These are phyloP conservation scores for Norana najaformis DNA, from an alignment of 2,888 invertebrate genomes.

Conservation along the genomic window DNA sequence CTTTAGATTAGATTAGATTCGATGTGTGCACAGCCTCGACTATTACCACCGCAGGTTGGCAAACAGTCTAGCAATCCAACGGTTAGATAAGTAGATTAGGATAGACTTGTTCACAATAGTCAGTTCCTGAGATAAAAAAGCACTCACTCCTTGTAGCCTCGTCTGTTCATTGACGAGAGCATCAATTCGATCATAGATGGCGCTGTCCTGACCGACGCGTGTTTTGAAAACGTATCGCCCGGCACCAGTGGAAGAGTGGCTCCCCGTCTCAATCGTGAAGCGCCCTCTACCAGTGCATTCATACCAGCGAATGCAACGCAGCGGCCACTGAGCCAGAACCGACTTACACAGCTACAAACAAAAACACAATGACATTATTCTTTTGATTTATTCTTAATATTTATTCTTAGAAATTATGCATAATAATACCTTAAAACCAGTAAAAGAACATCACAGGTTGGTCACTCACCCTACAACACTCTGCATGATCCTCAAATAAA, in stretches of 20 bases:
- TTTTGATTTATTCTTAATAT: background rate
- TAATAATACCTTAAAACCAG: background rate
- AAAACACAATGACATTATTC: background rate
- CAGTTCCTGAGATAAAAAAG: background rate
- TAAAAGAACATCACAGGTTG: background rate
- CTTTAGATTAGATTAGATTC: too few relatives aligned
- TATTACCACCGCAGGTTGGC: too few relatives aligned
- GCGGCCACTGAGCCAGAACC: constrained; percentile 60
- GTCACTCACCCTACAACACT: background rate
- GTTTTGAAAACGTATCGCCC: constrained; percentile 58
- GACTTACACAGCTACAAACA: constrained; percentile 52
- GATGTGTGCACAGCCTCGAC: too few relatives aligned
- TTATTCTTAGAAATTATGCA: background rate
- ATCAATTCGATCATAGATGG: constrained; percentile 56
- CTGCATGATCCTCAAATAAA: too few relatives aligned
- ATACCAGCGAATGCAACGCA: constrained; percentile 58
- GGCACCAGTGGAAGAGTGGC: constrained; percentile 58
- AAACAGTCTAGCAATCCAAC: too few relatives aligned
- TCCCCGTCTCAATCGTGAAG: constrained; percentile 56
- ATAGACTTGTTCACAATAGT: background rate
- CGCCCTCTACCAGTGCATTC: constrained; percentile 56
- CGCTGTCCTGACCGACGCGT: constrained; percentile 50
- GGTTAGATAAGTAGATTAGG: too few relatives aligned
- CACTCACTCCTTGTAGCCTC: constrained; percentile 34
- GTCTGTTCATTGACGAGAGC: constrained; percentile 53